phyloP scores from a whole-genome alignment of 2,888 invertebrate species.

The Drosophila peninsularis region DNA sequence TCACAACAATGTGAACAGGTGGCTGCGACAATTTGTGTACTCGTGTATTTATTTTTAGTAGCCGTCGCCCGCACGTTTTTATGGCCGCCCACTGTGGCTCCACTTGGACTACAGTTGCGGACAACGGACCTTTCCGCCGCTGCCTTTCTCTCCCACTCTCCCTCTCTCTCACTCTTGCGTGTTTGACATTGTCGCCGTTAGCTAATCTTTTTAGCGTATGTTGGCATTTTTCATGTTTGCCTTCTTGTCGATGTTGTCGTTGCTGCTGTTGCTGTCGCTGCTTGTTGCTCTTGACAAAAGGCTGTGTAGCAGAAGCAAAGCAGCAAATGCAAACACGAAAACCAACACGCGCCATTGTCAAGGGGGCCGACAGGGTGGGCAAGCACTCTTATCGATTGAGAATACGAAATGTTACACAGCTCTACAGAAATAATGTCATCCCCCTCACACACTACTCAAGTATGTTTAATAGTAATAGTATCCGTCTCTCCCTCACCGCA shows the following conservation, averaged over 20 bases:
- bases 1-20: slow-evolving; percentile 80
- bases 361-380: slow-evolving; percentile 15
- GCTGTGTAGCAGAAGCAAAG: slow-evolving; percentile 40
- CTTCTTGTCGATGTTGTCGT: slow-evolving; percentile 62
- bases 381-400: slow-evolving; percentile 66
- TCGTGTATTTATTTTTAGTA: slow-evolving; percentile 78
- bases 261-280: slow-evolving; percentile 30
- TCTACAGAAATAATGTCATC: slow-evolving; percentile 45
- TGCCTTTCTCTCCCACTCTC: slow-evolving; percentile 12
- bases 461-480: slow-evolving; percentile 8
- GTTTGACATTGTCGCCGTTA: slow-evolving; percentile 81
- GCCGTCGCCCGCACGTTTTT: slow-evolving; percentile 64
- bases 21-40: slow-evolving; percentile 80
- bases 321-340: slow-evolving; percentile 74
- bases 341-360: slow-evolving; percentile 66
- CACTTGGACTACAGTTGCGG: slow-evolving; percentile 31
- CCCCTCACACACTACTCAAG: slow-evolving; percentile 6
- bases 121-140: slow-evolving; percentile 29
- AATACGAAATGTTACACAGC: slow-evolving; percentile 70
- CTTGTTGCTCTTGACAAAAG: slow-evolving; percentile 76
- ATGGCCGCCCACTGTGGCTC: slow-evolving; percentile 67
- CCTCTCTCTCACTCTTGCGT: slow-evolving; percentile 53
- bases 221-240: slow-evolving; percentile 81
- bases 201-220: slow-evolving; percentile 81
- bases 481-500: slow-evolving; percentile 1